phyloP scores from a whole-genome alignment of 2,888 invertebrate species.

The Marronus borbonicus region DNA sequence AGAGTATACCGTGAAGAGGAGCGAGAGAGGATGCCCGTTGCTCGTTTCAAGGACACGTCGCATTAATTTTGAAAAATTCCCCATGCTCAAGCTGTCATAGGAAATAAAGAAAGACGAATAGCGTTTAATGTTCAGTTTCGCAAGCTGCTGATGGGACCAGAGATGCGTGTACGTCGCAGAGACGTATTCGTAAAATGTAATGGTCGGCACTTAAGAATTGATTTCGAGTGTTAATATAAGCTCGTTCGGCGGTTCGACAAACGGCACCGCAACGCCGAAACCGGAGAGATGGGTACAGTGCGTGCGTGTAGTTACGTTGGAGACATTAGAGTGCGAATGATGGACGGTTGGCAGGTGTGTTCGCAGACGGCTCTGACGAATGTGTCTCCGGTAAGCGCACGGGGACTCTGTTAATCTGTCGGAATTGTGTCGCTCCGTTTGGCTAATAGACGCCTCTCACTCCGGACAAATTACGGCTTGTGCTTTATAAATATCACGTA shows the following conservation, averaged over 20 bases:
- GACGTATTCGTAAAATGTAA: conserved; percentile 10
- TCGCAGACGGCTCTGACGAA: conserved; percentile 58
- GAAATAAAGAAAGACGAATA: conserved; percentile 42
- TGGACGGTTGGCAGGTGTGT: conserved; percentile 61
- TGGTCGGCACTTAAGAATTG: conserved; percentile 41
- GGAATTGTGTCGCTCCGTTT: conserved; percentile 50
- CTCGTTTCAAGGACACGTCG: conserved; percentile 25
- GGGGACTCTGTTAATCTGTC: conserved; percentile 55
- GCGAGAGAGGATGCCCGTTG: background rate
- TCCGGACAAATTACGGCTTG: conserved; percentile 57
- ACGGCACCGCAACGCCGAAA: background rate
- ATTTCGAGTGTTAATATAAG: conserved; percentile 28
- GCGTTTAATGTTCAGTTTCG: conserved; percentile 39
- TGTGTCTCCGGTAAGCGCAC: conserved; percentile 58
- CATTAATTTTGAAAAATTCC: conserved; percentile 46
- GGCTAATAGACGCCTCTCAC: conserved; percentile 43
- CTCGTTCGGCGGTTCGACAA: background rate
- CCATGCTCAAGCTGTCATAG: conserved; percentile 30
- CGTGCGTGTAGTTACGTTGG: conserved; percentile 16
- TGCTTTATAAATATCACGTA: conserved; percentile 59
- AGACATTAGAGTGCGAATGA: conserved; percentile 56
- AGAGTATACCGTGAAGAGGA: background rate
- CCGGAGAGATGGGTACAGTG: background rate
- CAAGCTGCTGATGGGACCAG: background rate
- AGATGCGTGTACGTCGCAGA: background rate